Base-by-base conservation (phyloP, 2,113 vertebrate genomes). In the Passer montanus region DNA sequence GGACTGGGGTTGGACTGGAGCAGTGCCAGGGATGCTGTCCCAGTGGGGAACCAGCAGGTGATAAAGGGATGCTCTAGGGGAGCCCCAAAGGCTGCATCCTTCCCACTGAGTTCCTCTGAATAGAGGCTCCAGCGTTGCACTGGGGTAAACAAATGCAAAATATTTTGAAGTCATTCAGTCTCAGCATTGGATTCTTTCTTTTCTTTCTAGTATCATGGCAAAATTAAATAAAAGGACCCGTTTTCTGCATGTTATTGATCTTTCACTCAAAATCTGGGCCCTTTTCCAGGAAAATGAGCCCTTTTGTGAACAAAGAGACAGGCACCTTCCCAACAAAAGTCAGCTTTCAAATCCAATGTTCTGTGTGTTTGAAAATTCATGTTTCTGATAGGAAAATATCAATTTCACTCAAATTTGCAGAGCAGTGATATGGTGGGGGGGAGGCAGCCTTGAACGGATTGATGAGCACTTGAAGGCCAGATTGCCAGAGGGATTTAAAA, bases 201-300 rank as follows among this genome's bases (percentile, higher is more conserved):
- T 87, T 87, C 75, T 76, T 90, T 86, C 63, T 67, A 33, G 35
- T 91, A 70, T 91, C 26, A 4, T 88, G 85, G 94, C 88, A 95
- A 93, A 97, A 94, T 91, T 90, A 88, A 94, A 95, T 90, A 88
- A 91, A 95, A 90, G 79, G 79, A 47, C 75, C 43, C 1, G 0
- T 70, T 93, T 95, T 94, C 87, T 95, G 85, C 72, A 74, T 56
- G 68, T 83, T 97, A 93, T 90, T 91, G 93, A 96, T 97, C 92
- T 95, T 96, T 95, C 94, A 95, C 92, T 97, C 95, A 97, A 93
- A 96, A 95, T 94, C 96, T 96, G 92, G 92, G 95, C 95, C 95
- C 47, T 91, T 93, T 95, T 96, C 96, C 96, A 96, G 93, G 87
- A 93, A 94, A 97, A 96, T 70, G 93, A 97, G 93, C 72, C 87